phyloP scores from a whole-genome alignment of 1,140 invertebrate genomes.

The Zaprionus davidi region DNA sequence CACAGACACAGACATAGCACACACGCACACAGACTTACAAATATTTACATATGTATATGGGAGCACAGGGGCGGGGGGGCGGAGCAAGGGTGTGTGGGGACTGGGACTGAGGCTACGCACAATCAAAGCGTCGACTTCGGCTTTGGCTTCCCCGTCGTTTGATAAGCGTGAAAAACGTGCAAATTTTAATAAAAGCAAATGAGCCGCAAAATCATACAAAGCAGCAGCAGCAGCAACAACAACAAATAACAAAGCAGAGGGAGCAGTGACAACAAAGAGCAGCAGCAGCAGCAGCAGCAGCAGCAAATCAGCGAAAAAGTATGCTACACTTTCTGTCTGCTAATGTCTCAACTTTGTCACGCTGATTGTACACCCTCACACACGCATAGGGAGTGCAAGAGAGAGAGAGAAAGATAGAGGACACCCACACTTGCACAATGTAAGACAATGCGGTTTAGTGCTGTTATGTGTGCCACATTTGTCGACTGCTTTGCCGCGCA shows the following conservation, averaged over 20 bases:
- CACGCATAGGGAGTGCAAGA: constrained; percentile 19
- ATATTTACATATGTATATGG: constrained; percentile 19
- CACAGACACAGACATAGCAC: constrained; percentile 27
- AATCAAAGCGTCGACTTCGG: constrained; percentile 62
- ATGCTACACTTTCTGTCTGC: constrained; percentile 65
- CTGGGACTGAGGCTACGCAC: constrained; percentile 38
- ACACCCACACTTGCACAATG: constrained; percentile 26
- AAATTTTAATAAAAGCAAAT: constrained; percentile 82
- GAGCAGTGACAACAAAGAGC: constrained; percentile 21
- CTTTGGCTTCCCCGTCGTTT: constrained; percentile 36
- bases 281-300: constrained; percentile 3
- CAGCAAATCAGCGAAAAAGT: constrained; percentile 58
- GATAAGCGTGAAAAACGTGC: constrained; percentile 80
- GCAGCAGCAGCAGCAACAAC: constrained; percentile 30
- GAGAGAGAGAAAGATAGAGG: neutral
- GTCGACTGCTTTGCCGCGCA: constrained; percentile 25
- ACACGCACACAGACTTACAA: constrained; percentile 13
- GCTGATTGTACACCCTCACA: constrained; percentile 31
- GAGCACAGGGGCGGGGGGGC: neutral
- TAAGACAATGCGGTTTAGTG: constrained; percentile 20
- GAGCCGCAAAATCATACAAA: constrained; percentile 77
- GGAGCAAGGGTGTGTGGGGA: no score
- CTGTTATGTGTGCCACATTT: constrained; percentile 36
- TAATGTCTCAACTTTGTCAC: constrained; percentile 76
- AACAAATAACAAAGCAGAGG: constrained; percentile 13